These are phyloP conservation scores for Drosophila fuyamai DNA, from an alignment of 1,140 invertebrate species.

Conservation along the genomic window DNA sequence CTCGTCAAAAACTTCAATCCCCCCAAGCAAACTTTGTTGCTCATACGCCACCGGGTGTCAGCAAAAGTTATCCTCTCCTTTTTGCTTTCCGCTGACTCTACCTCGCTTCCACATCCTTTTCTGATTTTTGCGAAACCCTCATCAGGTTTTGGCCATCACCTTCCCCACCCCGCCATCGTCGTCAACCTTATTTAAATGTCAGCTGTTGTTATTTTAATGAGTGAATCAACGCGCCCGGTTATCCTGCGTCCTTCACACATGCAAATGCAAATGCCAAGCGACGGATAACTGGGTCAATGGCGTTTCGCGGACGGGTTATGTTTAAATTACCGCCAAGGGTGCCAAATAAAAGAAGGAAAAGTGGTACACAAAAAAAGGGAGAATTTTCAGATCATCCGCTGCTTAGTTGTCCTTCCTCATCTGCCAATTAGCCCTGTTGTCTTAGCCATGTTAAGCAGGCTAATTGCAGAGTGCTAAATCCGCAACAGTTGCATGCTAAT, in stretches of 20 bases:
- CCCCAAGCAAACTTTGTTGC: conserved; percentile 5
- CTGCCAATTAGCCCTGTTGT: conserved; percentile 68
- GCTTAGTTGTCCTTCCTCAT: conserved; percentile 16
- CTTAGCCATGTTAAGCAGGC: conserved; percentile 64
- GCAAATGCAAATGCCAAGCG: conserved; percentile 26
- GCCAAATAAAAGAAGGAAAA: neutral
- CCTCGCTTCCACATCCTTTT: conserved; percentile 1
- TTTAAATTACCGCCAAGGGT: conserved; percentile 26
- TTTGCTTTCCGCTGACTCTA: neutral
- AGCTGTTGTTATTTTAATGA: conserved; percentile 68
- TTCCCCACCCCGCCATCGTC: conserved; percentile 15
- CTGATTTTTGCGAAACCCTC: conserved; percentile 7
- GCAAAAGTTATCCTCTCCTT: conserved; percentile 2
- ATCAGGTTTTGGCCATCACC: neutral
- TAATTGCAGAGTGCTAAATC: conserved; percentile 65
- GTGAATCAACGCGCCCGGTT: conserved; percentile 54
- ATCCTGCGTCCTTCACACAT: conserved; percentile 41
- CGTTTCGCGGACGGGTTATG: conserved; percentile 44
- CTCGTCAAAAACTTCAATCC: conserved; percentile 26
- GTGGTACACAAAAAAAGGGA: conserved; percentile 1
- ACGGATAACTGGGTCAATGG: conserved; percentile 50
- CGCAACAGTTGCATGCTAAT: conserved; percentile 67
- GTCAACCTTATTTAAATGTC: conserved; percentile 57
- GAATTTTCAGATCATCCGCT: neutral
- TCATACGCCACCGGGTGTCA: conserved; percentile 23